Conservation (phyloP, 2,888 invertebrate species). For the Miltochrista miniata region DNA sequence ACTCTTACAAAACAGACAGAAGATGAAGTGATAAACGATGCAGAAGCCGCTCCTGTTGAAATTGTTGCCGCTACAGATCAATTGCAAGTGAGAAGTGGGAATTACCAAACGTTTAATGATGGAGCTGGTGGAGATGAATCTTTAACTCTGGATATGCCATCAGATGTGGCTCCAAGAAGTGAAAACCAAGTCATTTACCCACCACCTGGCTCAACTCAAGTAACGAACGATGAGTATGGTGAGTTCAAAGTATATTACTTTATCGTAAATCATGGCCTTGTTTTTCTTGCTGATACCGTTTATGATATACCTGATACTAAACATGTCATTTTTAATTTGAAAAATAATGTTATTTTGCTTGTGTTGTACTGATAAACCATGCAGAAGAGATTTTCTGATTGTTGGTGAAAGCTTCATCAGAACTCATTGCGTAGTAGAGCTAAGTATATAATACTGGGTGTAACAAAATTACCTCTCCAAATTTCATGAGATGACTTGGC, state of each 20-base stretch:
- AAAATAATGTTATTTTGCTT: too few relatives aligned
- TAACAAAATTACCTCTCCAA: too few relatives aligned
- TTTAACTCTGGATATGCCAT: conserved; percentile 31
- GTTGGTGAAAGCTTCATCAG: too few relatives aligned
- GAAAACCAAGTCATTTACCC: conserved; percentile 55
- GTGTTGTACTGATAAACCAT: too few relatives aligned
- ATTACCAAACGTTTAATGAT: conserved; percentile 67
- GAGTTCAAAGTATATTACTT: conserved; percentile 32
- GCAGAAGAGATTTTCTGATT: too few relatives aligned
- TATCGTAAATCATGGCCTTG: conserved; percentile 22
- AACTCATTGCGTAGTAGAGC: too few relatives aligned
- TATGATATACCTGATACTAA: conserved; percentile 2
- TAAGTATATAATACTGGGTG: too few relatives aligned
- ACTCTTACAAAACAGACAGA: conserved; percentile 41
- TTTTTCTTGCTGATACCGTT: conserved; percentile 16
- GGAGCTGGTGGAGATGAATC: conserved; percentile 49
- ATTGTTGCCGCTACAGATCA: conserved; percentile 46
- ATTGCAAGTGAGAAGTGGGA: conserved; percentile 67
- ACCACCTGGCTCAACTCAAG: conserved; percentile 53
- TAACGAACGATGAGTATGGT: conserved; percentile 69
- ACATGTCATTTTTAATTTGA: not conserved
- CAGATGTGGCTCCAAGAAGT: conserved; percentile 48
- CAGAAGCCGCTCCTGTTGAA: conserved; percentile 48
- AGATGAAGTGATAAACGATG: conserved; percentile 26
- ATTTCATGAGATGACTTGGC: too few relatives aligned